These are phyloP conservation scores for Aphelenchoides avenae DNA, from an alignment of 1,140 invertebrate species.

Conservation along the genomic window DNA sequence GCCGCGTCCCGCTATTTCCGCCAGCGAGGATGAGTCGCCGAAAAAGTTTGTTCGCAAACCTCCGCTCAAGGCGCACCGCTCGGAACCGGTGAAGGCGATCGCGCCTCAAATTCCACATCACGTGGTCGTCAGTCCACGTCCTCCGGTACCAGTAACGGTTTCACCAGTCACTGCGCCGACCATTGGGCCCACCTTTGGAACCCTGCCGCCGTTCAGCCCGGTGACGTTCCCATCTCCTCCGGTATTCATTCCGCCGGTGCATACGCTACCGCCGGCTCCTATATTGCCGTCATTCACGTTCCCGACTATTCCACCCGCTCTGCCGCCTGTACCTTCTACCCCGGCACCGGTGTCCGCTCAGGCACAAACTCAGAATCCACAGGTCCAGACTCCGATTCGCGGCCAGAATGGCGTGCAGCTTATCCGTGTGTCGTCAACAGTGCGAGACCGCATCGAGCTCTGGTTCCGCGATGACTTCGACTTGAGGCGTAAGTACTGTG, in stretches of 20 bases:
- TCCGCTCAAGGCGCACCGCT: not conserved
- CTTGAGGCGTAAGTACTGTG: no score
- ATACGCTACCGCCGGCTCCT: not conserved
- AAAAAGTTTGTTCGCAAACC: conserved; percentile 1
- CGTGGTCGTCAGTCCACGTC: not conserved
- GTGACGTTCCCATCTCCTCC: conserved; percentile 6
- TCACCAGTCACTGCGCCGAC: not conserved
- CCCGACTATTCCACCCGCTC: no score
- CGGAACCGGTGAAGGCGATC: not conserved
- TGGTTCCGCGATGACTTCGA: no score
- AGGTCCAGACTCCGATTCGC: no score
- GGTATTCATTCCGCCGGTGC: not conserved
- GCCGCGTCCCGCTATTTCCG: not conserved
- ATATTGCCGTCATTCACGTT: no score
- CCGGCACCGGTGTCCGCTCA: no score
- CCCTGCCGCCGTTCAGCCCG: conserved; percentile 13
- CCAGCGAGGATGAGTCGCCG: conserved; percentile 15
- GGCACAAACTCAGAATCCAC: no score
- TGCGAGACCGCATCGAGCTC: no score
- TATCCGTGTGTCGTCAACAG: no score
- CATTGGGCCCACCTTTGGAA: not conserved
- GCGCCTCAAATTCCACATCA: conserved; percentile 6
- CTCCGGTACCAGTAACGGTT: not conserved
- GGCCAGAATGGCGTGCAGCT: no score
- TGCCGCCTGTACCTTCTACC: no score